These are phyloP conservation scores for Paramormyrops kingsleyae DNA, from an alignment of 2,113 vertebrate genomes.

Conservation along the genomic window DNA sequence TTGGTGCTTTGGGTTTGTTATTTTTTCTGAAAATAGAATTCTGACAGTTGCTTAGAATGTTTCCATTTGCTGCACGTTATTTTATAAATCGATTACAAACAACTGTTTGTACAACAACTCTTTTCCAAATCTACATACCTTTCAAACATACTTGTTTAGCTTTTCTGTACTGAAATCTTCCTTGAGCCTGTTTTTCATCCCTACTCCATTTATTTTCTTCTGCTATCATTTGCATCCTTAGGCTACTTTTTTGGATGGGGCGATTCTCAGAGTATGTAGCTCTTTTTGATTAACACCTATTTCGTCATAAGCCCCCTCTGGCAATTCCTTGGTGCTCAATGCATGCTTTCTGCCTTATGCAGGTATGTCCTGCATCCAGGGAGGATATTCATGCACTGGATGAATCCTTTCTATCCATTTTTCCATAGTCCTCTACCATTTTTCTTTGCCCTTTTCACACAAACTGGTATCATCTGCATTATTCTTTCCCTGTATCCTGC, in stretches of 20 bases:
- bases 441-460: neutral
- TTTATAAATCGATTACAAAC: neutral
- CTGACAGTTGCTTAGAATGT: neutral
- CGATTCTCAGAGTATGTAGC: constrained; percentile 88
- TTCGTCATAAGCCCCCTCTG: constrained; percentile 30
- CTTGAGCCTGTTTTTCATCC: constrained; percentile 29
- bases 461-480: neutral
- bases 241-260: constrained; percentile 98
- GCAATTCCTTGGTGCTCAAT: constrained; percentile 43
- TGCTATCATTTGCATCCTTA: constrained; percentile 71
- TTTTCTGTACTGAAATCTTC: neutral
- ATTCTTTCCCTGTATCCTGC: neutral
- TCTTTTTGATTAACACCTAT: constrained; percentile 48
- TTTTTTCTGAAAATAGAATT: neutral
- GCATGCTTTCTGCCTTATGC: constrained; percentile 48
- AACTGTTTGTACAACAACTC: neutral
- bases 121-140: neutral
- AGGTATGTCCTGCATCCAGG: neutral
- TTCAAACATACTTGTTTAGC: neutral
- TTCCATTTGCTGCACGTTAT: neutral
- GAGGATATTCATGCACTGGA: constrained; percentile 61
- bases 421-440: neutral
- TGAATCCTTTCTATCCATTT: constrained; percentile 10
- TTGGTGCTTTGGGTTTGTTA: neutral
- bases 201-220: constrained; percentile 34